Percentiles rank a stretch among this genome's conserved stretches.
phyloP scores from a whole-genome alignment of 1,140 invertebrate genomes.

The Leucophenga varia region DNA sequence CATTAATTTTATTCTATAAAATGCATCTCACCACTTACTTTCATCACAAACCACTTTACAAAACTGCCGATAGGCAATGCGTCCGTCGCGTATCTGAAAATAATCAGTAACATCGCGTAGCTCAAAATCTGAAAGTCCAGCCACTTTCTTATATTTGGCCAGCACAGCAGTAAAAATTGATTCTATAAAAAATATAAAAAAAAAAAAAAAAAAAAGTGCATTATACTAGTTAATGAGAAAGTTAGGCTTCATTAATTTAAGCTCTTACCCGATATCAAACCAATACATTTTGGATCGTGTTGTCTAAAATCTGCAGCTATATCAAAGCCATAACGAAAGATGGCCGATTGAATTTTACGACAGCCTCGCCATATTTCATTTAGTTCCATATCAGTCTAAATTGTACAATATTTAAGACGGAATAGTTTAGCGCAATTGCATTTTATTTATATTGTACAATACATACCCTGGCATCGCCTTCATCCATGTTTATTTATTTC shows the following conservation, averaged over 20 bases:
- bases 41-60: slow-evolving; percentile 69
- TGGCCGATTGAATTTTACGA: slow-evolving; percentile 71
- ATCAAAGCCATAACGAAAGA: slow-evolving; percentile 68
- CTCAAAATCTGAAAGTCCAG: slow-evolving; percentile 69
- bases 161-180: slow-evolving; percentile 69
- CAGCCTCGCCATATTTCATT: slow-evolving; percentile 70
- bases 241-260: not conserved
- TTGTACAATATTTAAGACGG: not conserved
- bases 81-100: slow-evolving; percentile 71
- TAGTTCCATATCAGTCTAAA: slow-evolving; percentile 38
- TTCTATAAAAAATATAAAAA: slow-evolving; percentile 58
- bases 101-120: slow-evolving; percentile 70
- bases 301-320: slow-evolving; percentile 68
- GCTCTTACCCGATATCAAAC: slow-evolving; percentile 66
- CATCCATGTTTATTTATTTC: slow-evolving; percentile 39
- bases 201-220: slow-evolving; percentile 26
- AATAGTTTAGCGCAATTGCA: too few relatives aligned
- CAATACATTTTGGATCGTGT: slow-evolving; percentile 66
- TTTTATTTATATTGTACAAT: not conserved
- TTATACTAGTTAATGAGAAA: not conserved
- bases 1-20: too few relatives aligned
- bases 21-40: slow-evolving; percentile 32
- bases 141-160: slow-evolving; percentile 62
- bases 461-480: slow-evolving; percentile 44
- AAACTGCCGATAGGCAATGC: slow-evolving; percentile 70